A percentile compares a stretch with the other conserved stretches of the same genome.
These are phyloP conservation scores for Oostethus manadensis DNA, from an alignment of 2,113 vertebrate genomes.

Conservation along the genomic window DNA sequence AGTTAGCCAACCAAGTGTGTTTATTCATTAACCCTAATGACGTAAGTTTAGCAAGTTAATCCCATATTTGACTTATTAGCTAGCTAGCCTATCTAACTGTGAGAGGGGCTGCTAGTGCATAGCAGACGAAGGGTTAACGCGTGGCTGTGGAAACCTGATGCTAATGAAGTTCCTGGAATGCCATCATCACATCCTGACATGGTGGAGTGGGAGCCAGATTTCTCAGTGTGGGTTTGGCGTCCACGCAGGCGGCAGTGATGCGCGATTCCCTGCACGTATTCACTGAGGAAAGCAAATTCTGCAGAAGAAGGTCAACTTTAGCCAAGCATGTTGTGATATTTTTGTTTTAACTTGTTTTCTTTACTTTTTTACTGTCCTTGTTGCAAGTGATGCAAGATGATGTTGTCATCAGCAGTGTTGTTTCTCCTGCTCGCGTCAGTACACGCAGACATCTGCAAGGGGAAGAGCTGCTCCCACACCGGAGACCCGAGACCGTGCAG, in stretches of 20 bases:
- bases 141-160: slow-evolving; percentile 74
- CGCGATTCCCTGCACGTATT: slow-evolving; percentile 23
- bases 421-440: slow-evolving; percentile 44
- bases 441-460: slow-evolving; percentile 60
- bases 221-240: slow-evolving; percentile 44
- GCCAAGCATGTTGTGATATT: too few relatives aligned
- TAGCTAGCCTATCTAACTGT: background rate
- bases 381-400: slow-evolving; percentile 43
- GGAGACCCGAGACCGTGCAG: slow-evolving; percentile 65
- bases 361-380: slow-evolving; percentile 19
- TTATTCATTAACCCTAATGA: too few relatives aligned
- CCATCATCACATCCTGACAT: slow-evolving; percentile 50
- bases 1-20: background rate
- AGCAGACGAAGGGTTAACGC: slow-evolving; percentile 69
- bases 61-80: background rate
- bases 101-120: too few relatives aligned
- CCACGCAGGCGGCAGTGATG: slow-evolving; percentile 39
- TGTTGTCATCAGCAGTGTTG: slow-evolving; percentile 24
- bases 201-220: slow-evolving; percentile 38
- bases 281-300: slow-evolving; percentile 13
- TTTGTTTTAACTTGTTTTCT: background rate
- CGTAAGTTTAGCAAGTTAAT: too few relatives aligned
- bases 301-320: slow-evolving; percentile 36
- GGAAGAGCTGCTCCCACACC: slow-evolving; percentile 55
- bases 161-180: slow-evolving; percentile 75